Evolutionary conservation across 2,797 vertebrate species (phyloP).

Genomic region (Acestrorhynchus altus): DNA sequence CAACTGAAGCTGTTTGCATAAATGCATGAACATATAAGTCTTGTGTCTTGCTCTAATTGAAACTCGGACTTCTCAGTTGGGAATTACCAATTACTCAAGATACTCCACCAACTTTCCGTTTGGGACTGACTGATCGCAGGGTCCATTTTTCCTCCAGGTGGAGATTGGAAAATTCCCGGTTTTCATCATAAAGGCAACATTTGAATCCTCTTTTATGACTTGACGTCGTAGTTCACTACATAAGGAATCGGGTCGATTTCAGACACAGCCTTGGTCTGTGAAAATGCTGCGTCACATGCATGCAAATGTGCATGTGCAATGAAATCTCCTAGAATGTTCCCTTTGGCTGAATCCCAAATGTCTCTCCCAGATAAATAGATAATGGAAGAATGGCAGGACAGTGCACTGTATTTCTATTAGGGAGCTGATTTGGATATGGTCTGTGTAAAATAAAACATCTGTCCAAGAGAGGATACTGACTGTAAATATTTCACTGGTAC

Average conservation of each 20-base stretch:
- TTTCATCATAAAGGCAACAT: no score
- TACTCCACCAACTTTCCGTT: no score
- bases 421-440: background rate
- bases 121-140: no score
- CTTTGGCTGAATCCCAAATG: background rate
- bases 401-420: background rate
- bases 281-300: background rate
- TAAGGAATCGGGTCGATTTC: background rate
- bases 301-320: background rate
- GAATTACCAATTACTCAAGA: no score
- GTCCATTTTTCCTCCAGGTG: no score
- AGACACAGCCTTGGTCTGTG: background rate
- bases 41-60: no score
- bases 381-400: background rate
- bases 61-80: no score
- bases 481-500: constrained; percentile 39
- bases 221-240: background rate
- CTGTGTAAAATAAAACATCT: constrained; percentile 1
- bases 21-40: no score
- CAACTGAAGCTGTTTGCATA: no score
- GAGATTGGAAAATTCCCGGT: no score
- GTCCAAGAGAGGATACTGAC: constrained; percentile 11
- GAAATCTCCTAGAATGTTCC: background rate
- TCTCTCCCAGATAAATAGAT: background rate
- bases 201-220: background rate